These are phyloP conservation scores for Menura novaehollandiae DNA, from an alignment of 2,113 vertebrate species.

Conservation along the genomic window DNA sequence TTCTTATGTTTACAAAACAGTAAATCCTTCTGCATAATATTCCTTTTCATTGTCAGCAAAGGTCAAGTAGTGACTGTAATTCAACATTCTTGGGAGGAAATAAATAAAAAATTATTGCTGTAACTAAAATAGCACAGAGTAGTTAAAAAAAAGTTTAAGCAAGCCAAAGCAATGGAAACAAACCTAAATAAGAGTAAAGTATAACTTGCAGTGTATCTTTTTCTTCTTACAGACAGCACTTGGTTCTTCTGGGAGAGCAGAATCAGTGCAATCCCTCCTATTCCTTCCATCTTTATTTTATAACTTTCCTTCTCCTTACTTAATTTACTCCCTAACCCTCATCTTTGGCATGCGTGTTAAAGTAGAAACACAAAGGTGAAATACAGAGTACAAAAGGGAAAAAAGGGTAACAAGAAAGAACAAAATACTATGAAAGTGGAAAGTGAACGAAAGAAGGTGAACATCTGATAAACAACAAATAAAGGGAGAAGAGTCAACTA, in stretches of 20 bases:
- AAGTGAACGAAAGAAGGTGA: not conserved
- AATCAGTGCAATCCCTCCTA: not conserved
- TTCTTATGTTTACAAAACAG: not conserved
- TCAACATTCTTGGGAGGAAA: not conserved
- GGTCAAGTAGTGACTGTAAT: not conserved
- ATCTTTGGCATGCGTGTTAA: not conserved
- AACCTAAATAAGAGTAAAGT: not conserved
- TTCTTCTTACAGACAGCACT: not conserved
- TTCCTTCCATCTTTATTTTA: not conserved
- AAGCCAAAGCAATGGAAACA: not conserved
- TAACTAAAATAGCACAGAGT: not conserved
- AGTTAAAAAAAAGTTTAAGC: not conserved
- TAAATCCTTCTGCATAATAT: not conserved
- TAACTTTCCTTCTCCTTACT: not conserved
- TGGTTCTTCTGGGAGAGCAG: not conserved
- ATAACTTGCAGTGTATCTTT: not conserved
- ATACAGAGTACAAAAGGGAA: not conserved
- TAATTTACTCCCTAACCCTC: not conserved
- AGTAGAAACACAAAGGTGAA: not conserved
- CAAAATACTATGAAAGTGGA: not conserved
- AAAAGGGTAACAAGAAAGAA: not conserved
- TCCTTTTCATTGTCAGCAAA: not conserved
- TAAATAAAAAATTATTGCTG: not conserved
- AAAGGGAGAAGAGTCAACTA: not conserved
- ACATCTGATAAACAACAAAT: not conserved